Conservation (phyloP, 2,888 invertebrate species). For the Xestoiulus laeticollis region DNA sequence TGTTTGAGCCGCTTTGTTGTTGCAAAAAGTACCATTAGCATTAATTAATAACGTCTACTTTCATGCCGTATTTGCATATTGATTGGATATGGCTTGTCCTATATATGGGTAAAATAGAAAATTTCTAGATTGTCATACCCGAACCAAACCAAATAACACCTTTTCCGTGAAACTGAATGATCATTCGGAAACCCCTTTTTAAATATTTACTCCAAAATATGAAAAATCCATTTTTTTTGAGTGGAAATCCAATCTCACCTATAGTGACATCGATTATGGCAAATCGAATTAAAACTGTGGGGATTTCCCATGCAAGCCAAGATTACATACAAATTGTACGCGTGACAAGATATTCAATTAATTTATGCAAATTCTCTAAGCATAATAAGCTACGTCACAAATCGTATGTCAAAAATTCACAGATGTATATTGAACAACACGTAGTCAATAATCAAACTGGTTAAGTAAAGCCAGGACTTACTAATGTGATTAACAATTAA, state of each 20-base stretch:
- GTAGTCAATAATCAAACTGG: not conserved
- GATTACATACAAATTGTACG: not conserved
- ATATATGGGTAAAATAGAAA: not conserved
- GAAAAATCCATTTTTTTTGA: not conserved
- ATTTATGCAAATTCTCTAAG: not conserved
- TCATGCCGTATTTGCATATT: not conserved
- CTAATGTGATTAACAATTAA: not conserved
- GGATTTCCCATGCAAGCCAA: not conserved
- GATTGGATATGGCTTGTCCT: not conserved
- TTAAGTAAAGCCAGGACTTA: not conserved
- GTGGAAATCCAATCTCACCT: not conserved
- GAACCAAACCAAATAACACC: not conserved
- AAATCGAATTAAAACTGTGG: not conserved
- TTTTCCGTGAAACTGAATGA: not conserved
- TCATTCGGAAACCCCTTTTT: not conserved
- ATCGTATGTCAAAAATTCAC: not conserved
- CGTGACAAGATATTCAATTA: conserved; percentile 2
- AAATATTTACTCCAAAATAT: not conserved
- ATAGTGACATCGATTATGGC: not conserved
- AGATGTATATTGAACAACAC: not conserved
- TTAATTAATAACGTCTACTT: not conserved
- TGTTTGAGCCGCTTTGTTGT: not conserved
- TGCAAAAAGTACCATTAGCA: not conserved
- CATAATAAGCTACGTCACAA: conserved; percentile 7
- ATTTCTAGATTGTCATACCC: not conserved